Evolutionary conservation across 2,888 invertebrate genomes (phyloP).

Genomic region (Drosophila demipolita): DNA sequence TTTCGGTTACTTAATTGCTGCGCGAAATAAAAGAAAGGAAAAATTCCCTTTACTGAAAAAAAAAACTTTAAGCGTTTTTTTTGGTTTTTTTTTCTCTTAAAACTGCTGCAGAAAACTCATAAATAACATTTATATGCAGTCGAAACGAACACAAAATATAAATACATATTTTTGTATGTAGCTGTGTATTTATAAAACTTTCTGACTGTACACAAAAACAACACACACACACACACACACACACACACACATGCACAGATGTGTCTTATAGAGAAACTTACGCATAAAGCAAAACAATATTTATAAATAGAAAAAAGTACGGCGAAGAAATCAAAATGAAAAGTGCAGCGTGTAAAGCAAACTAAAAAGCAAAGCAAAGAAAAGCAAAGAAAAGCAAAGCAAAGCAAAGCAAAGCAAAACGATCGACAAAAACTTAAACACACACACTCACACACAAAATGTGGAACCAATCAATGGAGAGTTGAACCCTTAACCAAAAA

Average conservation of each 20-base stretch:
- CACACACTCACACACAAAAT: constrained; percentile 47
- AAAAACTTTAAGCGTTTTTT: neutral
- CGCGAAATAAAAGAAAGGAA: neutral
- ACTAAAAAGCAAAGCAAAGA: constrained; percentile 11
- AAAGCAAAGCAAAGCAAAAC: constrained; percentile 18
- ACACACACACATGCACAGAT: constrained; percentile 10
- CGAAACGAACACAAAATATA: constrained; percentile 27
- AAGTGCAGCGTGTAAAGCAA: constrained; percentile 62
- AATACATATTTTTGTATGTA: constrained; percentile 10
- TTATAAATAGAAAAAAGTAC: constrained; percentile 69
- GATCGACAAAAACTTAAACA: constrained; percentile 28
- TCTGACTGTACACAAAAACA: constrained; percentile 62
- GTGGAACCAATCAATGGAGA: constrained; percentile 72
- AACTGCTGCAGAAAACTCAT: constrained; percentile 74
- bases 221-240: constrained; percentile 3
- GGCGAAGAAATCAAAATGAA: constrained; percentile 67
- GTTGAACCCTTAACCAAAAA: constrained; percentile 63
- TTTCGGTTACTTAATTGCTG: constrained; percentile 5
- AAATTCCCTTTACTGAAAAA: constrained; percentile 46
- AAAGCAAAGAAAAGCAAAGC: neutral
- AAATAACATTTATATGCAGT: constrained; percentile 72
- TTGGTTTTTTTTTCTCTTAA: constrained; percentile 19
- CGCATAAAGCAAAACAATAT: constrained; percentile 70
- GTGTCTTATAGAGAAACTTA: constrained; percentile 64
- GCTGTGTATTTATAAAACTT: constrained; percentile 50